Evolutionary conservation across 2,888 invertebrate genomes (phyloP), one percentile per base, ranked within the genome.

Genomic region (Dascillus cervinus): DNA sequence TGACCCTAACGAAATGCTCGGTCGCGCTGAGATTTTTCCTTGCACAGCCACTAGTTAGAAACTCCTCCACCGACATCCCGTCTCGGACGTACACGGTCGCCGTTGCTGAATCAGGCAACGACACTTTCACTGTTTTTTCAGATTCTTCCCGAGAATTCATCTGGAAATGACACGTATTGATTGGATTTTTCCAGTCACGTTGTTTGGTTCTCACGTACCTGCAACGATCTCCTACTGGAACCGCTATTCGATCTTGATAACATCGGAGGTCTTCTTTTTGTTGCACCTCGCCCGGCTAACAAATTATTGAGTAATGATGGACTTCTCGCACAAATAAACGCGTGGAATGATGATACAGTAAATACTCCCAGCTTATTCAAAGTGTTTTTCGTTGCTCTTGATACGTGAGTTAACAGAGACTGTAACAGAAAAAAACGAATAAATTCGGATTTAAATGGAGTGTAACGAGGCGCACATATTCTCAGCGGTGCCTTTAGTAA

Each of bases 301-400:
- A 92, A 70, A 67, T 92, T 92, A 72, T 90, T 91, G 47, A 92
- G 76, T 53, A 91, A 70, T 33, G 90, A 91, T 20, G 95, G 95
- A 55, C 91, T 91, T 44, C 96, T 80, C 36, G 95, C 94, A 66
- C 94, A 94, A 53, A 96, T 94, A 66, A 94, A 91, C 47, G 95
- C 96, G 67, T 96, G 95, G 73, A 96, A 92, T 46, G 94, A 94
- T 34, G 94, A 95, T 50, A 96, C 95, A 30, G 94, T 95, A 75
- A 95, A 95, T 54, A 95, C 92, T 39, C 95, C 95, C 57, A 96
- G 73, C 63, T 92, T 88, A 71, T 94, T 92, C 56, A 96, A 71
- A 26, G 89, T 91, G 57, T 85, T 84, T 72, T 96, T 96, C 48
- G 95, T 94, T 52, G 88, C 83, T 52, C 92, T 84, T 13, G 94